Evolutionary conservation across 2,888 invertebrate species (phyloP).

Genomic region (Cephus pulcher): DNA sequence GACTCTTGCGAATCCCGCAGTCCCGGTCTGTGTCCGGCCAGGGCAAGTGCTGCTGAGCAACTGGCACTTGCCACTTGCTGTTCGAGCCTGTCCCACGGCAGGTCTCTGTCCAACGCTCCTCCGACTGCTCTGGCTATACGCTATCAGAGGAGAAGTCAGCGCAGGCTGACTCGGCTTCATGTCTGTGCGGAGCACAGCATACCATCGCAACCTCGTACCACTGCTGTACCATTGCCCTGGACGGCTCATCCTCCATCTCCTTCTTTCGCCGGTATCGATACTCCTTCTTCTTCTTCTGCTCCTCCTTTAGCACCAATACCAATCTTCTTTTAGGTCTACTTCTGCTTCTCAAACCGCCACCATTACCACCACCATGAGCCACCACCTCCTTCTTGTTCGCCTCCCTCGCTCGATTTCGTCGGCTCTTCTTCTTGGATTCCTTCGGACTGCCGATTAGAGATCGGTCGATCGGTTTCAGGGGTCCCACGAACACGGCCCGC

Average conservation of each 20-base stretch:
- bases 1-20: not conserved
- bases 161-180: not conserved
- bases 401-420: not conserved
- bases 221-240: constrained; percentile 1
- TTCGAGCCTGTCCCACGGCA: constrained; percentile 27
- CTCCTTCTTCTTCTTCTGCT: not conserved
- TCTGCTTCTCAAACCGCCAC: not conserved
- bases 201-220: not conserved
- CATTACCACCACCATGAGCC: not conserved
- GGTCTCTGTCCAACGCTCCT: constrained; percentile 3
- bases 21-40: constrained; percentile 44
- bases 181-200: not conserved
- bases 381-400: not conserved
- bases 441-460: not conserved
- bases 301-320: not conserved
- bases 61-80: constrained; percentile 55
- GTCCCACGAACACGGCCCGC: not conserved
- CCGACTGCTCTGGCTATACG: constrained; percentile 1
- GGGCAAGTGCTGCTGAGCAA: constrained; percentile 61
- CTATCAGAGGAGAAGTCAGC: constrained; percentile 8
- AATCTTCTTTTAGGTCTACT: not conserved
- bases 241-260: not conserved
- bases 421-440: not conserved
- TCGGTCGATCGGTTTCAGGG: not conserved
- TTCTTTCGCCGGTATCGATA: not conserved